Evolutionary conservation across 2,888 invertebrate species (phyloP).

Genomic region (Eumacrocentrus americanus): DNA sequence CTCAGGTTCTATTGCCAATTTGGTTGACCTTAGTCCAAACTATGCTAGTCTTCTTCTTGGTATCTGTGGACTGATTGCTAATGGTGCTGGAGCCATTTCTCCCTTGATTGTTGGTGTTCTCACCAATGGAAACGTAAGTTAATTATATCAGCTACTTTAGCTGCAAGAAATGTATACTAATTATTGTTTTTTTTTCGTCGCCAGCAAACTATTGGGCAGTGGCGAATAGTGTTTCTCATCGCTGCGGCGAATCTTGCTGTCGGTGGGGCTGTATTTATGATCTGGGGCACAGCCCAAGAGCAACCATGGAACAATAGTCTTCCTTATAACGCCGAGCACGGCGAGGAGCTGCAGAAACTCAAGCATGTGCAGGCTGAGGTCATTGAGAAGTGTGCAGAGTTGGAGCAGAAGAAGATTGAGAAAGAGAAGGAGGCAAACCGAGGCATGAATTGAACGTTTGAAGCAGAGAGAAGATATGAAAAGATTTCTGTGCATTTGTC

Average conservation of each 20-base stretch:
- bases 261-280: conserved; percentile 44
- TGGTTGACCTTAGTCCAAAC: conserved; percentile 74
- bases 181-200: conserved; percentile 23
- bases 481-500: too few species aligned
- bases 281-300: conserved; percentile 53
- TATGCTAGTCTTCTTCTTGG: conserved; percentile 68
- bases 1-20: conserved; percentile 70
- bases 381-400: conserved; percentile 10
- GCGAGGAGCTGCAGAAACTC: conserved; percentile 42
- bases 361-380: conserved; percentile 12
- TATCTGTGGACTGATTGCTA: conserved; percentile 66
- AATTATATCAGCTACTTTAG: conserved; percentile 4
- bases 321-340: conserved; percentile 27
- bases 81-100: conserved; percentile 68
- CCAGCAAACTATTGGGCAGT: conserved; percentile 58
- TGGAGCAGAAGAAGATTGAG: conserved; percentile 12
- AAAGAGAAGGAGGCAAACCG: conserved; percentile 23
- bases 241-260: conserved; percentile 47
- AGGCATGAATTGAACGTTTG: conserved; percentile 1
- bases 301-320: conserved; percentile 53
- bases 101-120: conserved; percentile 69
- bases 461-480: too few species aligned
- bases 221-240: conserved; percentile 56
- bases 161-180: conserved; percentile 1
- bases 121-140: conserved; percentile 70